Evolutionary conservation across 2,797 vertebrate genomes (phyloP).

Genomic region (Manis crassicaudata): DNA sequence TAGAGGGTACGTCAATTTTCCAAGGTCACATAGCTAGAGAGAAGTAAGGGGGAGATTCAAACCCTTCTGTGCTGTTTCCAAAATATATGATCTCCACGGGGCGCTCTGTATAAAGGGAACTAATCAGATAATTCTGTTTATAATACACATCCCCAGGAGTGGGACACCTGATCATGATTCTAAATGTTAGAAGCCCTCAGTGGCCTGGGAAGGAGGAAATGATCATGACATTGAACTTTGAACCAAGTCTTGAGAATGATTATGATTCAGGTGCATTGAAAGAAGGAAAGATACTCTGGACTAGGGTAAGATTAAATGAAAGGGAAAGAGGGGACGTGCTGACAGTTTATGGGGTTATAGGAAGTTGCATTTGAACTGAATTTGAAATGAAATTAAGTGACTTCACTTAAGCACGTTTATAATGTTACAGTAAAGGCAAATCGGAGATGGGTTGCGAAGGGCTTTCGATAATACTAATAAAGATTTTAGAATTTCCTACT

Average conservation of each 20-base stretch:
- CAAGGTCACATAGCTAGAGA: background rate
- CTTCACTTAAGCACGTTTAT: background rate
- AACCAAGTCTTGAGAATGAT: background rate
- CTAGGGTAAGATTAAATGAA: background rate
- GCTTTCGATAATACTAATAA: background rate
- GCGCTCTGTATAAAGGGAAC: background rate
- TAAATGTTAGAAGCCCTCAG: background rate
- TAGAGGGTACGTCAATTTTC: background rate
- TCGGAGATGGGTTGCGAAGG: too few relatives aligned
- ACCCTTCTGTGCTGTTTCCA: background rate
- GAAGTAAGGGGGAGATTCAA: background rate
- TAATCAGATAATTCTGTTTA: background rate
- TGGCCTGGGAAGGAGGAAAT: background rate
- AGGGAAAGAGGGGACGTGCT: background rate
- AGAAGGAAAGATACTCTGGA: background rate
- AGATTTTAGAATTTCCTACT: background rate
- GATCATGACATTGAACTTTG: background rate
- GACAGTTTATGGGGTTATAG: background rate
- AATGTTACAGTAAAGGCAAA: background rate
- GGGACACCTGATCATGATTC: background rate
- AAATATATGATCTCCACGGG: background rate
- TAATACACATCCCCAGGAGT: background rate
- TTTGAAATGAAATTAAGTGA: background rate
- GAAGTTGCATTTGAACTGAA: background rate
- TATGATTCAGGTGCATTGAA: background rate